These are phyloP conservation scores for Chaetogeoica ovagalla DNA, from an alignment of 2,888 invertebrate species.

Conservation along the genomic window DNA sequence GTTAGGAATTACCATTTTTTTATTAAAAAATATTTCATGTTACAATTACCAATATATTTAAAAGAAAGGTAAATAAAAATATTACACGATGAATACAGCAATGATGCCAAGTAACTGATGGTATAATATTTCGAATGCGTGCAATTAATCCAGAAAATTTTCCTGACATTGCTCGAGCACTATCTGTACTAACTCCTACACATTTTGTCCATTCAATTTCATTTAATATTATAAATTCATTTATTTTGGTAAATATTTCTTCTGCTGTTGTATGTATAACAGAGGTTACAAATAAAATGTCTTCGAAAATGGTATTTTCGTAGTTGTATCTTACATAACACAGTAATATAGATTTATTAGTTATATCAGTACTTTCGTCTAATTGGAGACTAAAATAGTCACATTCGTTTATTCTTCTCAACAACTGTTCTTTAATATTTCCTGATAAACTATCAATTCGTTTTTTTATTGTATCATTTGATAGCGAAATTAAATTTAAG, in stretches of 20 bases:
- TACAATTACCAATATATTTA: too few species aligned
- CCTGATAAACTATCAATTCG: slow-evolving; percentile 27
- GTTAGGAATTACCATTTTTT: too few species aligned
- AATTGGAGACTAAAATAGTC: slow-evolving; percentile 19
- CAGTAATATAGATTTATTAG: neutral
- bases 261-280: slow-evolving; percentile 7
- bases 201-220: slow-evolving; percentile 18
- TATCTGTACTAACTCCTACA: too few species aligned
- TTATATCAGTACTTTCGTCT: too few species aligned
- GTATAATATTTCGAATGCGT: neutral
- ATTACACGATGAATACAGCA: slow-evolving; percentile 3
- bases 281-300: slow-evolving; percentile 18
- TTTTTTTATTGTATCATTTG: slow-evolving; percentile 21
- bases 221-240: slow-evolving; percentile 11
- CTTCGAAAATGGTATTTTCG: slow-evolving; percentile 10
- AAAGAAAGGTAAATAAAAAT: too few species aligned
- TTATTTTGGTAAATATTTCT: slow-evolving; percentile 8
- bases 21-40: too few species aligned
- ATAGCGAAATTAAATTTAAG: neutral
- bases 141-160: slow-evolving; percentile 18
- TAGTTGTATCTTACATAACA: slow-evolving; percentile 11
- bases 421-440: slow-evolving; percentile 29
- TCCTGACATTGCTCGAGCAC: slow-evolving; percentile 1
- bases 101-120: slow-evolving; percentile 4
- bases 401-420: slow-evolving; percentile 15